phyloP scores from a whole-genome alignment of 1,140 invertebrate species.

The Penaeus chinensis region DNA sequence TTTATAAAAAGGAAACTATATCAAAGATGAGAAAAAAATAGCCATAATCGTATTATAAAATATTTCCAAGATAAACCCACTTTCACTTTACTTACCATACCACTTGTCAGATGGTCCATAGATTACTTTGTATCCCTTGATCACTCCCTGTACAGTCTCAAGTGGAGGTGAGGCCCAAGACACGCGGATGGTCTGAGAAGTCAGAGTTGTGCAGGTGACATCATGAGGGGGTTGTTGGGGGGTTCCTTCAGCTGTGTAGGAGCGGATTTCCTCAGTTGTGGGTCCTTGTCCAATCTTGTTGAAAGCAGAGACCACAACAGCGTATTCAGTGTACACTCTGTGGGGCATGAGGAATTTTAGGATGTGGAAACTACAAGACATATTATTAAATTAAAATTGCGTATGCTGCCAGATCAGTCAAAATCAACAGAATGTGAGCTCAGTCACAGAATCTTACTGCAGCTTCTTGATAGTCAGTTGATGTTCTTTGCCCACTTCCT shows the following conservation, averaged over 20 bases:
- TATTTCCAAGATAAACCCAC: slow-evolving; percentile 63
- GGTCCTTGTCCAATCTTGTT: slow-evolving; percentile 94
- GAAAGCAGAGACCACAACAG: slow-evolving; percentile 93
- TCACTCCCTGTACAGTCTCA: slow-evolving; percentile 90
- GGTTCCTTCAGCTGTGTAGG: slow-evolving; percentile 91
- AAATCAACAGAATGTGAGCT: slow-evolving; percentile 25
- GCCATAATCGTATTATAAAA: slow-evolving; percentile 64
- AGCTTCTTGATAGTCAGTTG: slow-evolving; percentile 81
- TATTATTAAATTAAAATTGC: neutral
- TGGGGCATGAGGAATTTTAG: slow-evolving; percentile 66
- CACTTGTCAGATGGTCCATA: slow-evolving; percentile 92
- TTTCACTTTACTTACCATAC: slow-evolving; percentile 79
- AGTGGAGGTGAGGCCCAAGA: slow-evolving; percentile 92
- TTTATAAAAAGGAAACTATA: neutral
- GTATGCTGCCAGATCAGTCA: neutral
- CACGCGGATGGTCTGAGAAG: slow-evolving; percentile 92
- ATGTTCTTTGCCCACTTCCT: slow-evolving; percentile 90
- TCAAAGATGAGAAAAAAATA: neutral
- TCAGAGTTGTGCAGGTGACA: slow-evolving; percentile 88
- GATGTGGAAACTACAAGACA: neutral
- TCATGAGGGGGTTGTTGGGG: slow-evolving; percentile 94
- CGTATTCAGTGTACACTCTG: slow-evolving; percentile 92
- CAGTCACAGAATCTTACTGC: slow-evolving; percentile 71
- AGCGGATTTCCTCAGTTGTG: slow-evolving; percentile 86
- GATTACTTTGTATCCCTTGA: slow-evolving; percentile 96